A percentile compares a stretch with the other conserved stretches of the same genome.
These are phyloP conservation scores for Gymnocypris eckloni DNA, from an alignment of 2,797 vertebrate species.

Conservation along the genomic window DNA sequence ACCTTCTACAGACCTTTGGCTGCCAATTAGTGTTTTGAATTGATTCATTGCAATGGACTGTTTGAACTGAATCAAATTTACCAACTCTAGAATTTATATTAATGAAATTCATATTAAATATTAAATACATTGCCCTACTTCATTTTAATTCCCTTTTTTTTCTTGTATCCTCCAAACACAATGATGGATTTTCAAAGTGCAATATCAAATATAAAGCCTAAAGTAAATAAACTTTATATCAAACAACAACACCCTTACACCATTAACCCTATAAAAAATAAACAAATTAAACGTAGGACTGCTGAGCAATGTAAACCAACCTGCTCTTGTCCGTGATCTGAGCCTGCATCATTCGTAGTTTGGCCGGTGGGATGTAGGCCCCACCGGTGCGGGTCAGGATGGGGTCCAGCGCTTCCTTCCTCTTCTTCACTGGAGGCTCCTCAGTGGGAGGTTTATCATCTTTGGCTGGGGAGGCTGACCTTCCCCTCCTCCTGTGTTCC, in stretches of 20 bases:
- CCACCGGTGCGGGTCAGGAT: constrained; percentile 95
- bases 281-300: background rate
- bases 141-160: background rate
- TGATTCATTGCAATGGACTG: background rate
- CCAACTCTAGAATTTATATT: background rate
- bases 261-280: background rate
- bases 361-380: constrained; percentile 96
- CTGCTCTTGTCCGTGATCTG: constrained; percentile 98
- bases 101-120: background rate
- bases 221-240: background rate
- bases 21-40: background rate
- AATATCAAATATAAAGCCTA: background rate
- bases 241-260: background rate
- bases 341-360: constrained; percentile 97
- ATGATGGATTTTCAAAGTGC: background rate
- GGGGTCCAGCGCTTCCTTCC: constrained; percentile 93
- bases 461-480: constrained; percentile 78
- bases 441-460: constrained; percentile 69
- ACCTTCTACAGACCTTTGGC: background rate
- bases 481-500: constrained; percentile 73
- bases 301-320: constrained; percentile 66
- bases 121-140: background rate
- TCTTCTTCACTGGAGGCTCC: constrained; percentile 88
- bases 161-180: background rate
- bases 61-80: background rate